Conservation (phyloP, 2,888 invertebrate species). For the Acrobasis consociella region DNA sequence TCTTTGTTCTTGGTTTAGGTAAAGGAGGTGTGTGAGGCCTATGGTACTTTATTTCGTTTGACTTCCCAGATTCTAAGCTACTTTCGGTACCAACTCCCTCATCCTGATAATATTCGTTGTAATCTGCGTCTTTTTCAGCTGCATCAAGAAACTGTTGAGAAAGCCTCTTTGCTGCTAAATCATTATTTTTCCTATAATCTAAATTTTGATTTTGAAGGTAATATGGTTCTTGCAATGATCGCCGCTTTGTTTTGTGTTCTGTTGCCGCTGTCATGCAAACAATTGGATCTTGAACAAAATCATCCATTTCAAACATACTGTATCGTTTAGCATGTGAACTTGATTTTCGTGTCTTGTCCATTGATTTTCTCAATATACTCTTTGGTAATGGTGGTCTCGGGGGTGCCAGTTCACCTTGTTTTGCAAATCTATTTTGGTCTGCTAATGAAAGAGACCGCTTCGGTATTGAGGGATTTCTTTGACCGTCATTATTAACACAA, state of each 20-base stretch:
- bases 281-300: constrained; percentile 76
- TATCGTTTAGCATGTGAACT: constrained; percentile 85
- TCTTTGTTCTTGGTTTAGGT: constrained; percentile 76
- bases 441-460: constrained; percentile 86
- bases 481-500: constrained; percentile 81
- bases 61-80: constrained; percentile 83
- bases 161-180: constrained; percentile 76
- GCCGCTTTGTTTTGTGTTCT: constrained; percentile 84
- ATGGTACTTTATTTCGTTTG: constrained; percentile 75
- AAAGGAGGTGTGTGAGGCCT: constrained; percentile 79
- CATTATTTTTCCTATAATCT: constrained; percentile 78
- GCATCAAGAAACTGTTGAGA: constrained; percentile 80
- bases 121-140: constrained; percentile 79
- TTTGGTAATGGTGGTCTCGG: constrained; percentile 88
- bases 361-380: constrained; percentile 86
- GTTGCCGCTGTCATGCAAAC: constrained; percentile 72
- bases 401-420: constrained; percentile 82
- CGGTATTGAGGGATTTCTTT: constrained; percentile 82
- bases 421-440: constrained; percentile 71
- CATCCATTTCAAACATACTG: constrained; percentile 91
- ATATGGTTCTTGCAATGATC: constrained; percentile 90
- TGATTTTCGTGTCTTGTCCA: constrained; percentile 80
- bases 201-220: constrained; percentile 81
- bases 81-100: constrained; percentile 85
- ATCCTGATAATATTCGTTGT: constrained; percentile 81